Evolutionary conservation across 1,140 invertebrate species (phyloP).

Genomic region (Elymnias hypermnestra): DNA sequence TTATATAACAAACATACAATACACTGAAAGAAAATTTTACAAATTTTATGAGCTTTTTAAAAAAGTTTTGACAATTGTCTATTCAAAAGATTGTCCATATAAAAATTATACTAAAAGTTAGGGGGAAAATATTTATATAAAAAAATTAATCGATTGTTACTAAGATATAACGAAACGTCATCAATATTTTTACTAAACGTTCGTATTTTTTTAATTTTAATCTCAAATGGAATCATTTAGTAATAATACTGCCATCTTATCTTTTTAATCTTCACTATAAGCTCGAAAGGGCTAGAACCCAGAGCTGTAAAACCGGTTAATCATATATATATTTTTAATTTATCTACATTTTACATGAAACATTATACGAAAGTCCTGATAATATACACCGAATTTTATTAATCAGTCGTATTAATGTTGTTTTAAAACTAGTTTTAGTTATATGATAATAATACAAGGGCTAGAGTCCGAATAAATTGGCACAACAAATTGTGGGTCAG

Average conservation of each 20-base stretch:
- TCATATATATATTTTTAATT: constrained; percentile 12
- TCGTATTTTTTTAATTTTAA: too few relatives aligned
- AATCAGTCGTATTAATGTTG: constrained; percentile 35
- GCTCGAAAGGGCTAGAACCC: constrained; percentile 12
- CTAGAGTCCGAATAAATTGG: constrained; percentile 37
- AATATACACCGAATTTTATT: constrained; percentile 32
- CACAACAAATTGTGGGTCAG: constrained; percentile 47
- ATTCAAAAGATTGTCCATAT: constrained; percentile 1
- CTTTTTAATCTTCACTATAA: constrained; percentile 12
- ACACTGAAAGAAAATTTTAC: neutral
- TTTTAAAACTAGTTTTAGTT: constrained; percentile 1
- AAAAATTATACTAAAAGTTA: constrained; percentile 1
- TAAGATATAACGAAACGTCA: neutral
- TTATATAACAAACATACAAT: neutral
- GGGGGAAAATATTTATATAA: neutral
- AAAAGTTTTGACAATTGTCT: neutral
- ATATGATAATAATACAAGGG: constrained; percentile 24
- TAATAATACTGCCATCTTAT: constrained; percentile 14
- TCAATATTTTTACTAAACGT: too few relatives aligned
- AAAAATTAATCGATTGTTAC: constrained; percentile 5
- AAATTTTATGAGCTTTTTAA: neutral
- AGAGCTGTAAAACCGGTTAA: constrained; percentile 21
- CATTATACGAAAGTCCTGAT: constrained; percentile 14
- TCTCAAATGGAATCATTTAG: constrained; percentile 2
- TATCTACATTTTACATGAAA: constrained; percentile 2